Evolutionary conservation across 2,113 vertebrate species (phyloP).

Genomic region (Girardinichthys multiradiatus): DNA sequence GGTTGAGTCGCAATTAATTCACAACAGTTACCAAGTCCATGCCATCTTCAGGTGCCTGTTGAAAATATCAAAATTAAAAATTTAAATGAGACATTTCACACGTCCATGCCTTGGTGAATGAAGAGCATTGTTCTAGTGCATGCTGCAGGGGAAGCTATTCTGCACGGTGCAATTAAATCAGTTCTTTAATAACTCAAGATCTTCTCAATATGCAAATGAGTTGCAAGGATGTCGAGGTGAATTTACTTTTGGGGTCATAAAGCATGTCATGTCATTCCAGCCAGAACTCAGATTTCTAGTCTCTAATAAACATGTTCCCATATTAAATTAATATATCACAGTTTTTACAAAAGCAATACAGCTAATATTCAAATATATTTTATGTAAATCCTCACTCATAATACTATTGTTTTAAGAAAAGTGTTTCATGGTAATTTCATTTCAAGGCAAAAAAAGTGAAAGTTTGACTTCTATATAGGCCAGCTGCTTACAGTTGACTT

Average conservation of each 20-base stretch:
- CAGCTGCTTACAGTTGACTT: neutral
- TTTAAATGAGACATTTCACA: slow-evolving; percentile 71
- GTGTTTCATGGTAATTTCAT: neutral
- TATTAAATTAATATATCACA: neutral
- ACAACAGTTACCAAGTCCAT: slow-evolving; percentile 17
- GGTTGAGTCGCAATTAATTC: slow-evolving; percentile 31
- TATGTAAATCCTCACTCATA: neutral
- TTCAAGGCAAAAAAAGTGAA: neutral
- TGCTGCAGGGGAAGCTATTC: slow-evolving; percentile 11
- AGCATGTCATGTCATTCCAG: slow-evolving; percentile 4
- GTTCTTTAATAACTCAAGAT: slow-evolving; percentile 17
- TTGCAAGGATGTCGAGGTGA: slow-evolving; percentile 11
- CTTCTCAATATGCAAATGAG: slow-evolving; percentile 33
- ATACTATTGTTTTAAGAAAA: neutral
- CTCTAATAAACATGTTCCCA: neutral
- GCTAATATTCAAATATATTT: neutral
- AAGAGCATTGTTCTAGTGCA: slow-evolving; percentile 18
- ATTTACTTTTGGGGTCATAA: slow-evolving; percentile 16
- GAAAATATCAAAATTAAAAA: slow-evolving; percentile 68
- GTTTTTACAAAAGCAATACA: neutral
- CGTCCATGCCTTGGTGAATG: slow-evolving; percentile 8
- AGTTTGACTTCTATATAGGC: neutral
- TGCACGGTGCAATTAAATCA: slow-evolving; percentile 25
- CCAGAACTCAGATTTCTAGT: neutral
- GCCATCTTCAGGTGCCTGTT: slow-evolving; percentile 38